Evolutionary conservation across 2,888 invertebrate species (phyloP), one percentile per base, ranked within the genome.

Genomic region (Micoletzkya japonica): DNA sequence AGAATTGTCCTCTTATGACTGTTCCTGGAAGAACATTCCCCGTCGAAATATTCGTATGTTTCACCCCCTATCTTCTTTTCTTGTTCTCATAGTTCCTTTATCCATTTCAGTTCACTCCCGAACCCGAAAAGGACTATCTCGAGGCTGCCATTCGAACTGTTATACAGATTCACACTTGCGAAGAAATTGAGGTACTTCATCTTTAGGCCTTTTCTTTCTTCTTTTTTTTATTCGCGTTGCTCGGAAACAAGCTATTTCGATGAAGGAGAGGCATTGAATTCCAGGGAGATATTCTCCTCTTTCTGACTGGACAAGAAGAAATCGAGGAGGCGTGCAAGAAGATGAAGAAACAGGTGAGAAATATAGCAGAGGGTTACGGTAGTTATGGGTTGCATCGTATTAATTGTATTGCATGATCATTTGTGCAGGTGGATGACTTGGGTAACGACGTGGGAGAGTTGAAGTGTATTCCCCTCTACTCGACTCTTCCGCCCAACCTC

Each of bases 251-350:
- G 10, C 39, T 7, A 17, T 39, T 39, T 39, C 39, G 17, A 39
- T 39, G 39, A 39, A 39, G 7, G 7, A 17, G 10, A 26, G 4
- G 90, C 91, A 58, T 34, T 26, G 6, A 14, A 24, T n/a, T 61
- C 1, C 28, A 63, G 24, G 97, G 97, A 4, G 97, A 97, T 87
- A 90, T 97, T 37, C 87, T 97, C 0, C 89, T 97, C 68, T 97
- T 97, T 86, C 89, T 96, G 54, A 93, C 93, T 7, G 90, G 90
- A 58, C 90, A 90, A 86, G 90, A 91, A 87, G 97, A 99, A 88
- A 99, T 99, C 70, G 98, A 99, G 87, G 97, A 97, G 84, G 97
- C 98, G 0, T 99, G 98, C 86, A 97, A 98, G 86, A 89, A 96
- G 79, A 94, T 99, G 71, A 94, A 95, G 86, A 89, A 94, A 6